phyloP scores from a whole-genome alignment of 2,113 vertebrate species.

The Meriones unguiculatus region DNA sequence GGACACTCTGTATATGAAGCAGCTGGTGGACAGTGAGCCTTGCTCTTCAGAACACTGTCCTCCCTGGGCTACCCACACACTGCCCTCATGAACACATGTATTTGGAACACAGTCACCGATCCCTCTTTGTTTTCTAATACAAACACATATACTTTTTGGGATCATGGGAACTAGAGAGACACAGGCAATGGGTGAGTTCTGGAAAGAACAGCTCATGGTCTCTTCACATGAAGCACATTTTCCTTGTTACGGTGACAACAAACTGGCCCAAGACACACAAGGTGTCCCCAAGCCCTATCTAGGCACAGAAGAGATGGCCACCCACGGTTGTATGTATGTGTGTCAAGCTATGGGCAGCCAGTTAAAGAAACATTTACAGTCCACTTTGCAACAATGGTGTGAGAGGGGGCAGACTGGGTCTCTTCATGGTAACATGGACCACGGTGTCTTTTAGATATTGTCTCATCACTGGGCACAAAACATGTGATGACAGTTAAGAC shows the following conservation, averaged over 20 bases:
- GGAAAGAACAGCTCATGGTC: neutral
- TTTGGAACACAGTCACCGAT: conserved; percentile 19
- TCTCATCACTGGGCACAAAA: conserved; percentile 68
- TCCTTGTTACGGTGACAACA: neutral
- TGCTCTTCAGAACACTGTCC: neutral
- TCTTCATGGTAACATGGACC: conserved; percentile 19
- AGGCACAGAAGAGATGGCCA: conserved; percentile 45
- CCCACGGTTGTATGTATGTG: neutral
- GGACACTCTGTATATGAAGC: conserved; percentile 28
- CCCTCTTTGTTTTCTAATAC: conserved; percentile 53
- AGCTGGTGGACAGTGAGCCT: conserved; percentile 1
- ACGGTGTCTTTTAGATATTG: conserved; percentile 49
- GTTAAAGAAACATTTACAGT: conserved; percentile 30
- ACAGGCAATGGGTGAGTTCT: neutral
- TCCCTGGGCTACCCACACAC: neutral
- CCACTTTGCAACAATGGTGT: neutral
- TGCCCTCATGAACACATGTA: conserved; percentile 29
- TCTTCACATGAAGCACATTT: neutral
- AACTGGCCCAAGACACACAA: conserved; percentile 25
- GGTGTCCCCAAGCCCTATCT: neutral
- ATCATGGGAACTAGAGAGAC: neutral
- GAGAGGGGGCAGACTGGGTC: conserved; percentile 37
- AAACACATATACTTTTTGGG: neutral
- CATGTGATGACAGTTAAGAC: conserved; percentile 71
- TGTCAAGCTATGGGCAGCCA: neutral